Base-by-base conservation (phyloP, 2,113 vertebrate genomes). In the Podilymbus podiceps region DNA sequence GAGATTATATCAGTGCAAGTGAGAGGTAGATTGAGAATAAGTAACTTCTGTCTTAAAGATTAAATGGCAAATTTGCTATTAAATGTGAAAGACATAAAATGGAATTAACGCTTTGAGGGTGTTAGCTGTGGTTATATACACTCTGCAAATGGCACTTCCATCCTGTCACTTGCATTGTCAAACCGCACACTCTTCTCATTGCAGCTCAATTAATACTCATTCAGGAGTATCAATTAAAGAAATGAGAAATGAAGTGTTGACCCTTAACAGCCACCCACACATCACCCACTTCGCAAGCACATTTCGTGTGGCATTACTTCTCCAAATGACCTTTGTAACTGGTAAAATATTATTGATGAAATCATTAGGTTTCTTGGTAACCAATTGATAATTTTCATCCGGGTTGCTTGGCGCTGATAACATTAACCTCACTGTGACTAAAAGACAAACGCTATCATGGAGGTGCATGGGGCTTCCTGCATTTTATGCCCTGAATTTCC, bases 41-140 rank as follows among this genome's bases (percentile, higher is more conserved):
- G 97, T 94, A 96, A 97, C 98, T 98, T 97, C 96, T 98, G 98
- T 98, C 98, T 97, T 96, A 91, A 97, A 98, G 98, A 98, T 97
- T 97, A 98, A 98, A 97, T 95, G 96, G 98, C 94, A 95, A 96
- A 94, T 97, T 96, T 97, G 96, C 96, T 96, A 97, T 98, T 97
- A 97, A 97, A 97, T 96, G 97, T 98, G 98, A 97, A 98, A 98
- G 98, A 97, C 97, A 95, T 97, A 95, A 97, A 97, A 96, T 91
- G 94, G 94, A 98, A 98, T 98, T 96, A 98, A 95, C 79, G 89
- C 97, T 96, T 93, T 75, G 96, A 96, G 97, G 95, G 62, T 88
- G 94, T 94, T 92, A 64, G 86, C 94, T 50, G 92, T 90, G 96
- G 96, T 91, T 56, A 85, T 73, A 78, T 66, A 76, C 94, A 84